Evolutionary conservation across 2,113 vertebrate species (phyloP), one percentile per base, ranked within the genome.

Genomic region (Onychostruthus taczanowskii): DNA sequence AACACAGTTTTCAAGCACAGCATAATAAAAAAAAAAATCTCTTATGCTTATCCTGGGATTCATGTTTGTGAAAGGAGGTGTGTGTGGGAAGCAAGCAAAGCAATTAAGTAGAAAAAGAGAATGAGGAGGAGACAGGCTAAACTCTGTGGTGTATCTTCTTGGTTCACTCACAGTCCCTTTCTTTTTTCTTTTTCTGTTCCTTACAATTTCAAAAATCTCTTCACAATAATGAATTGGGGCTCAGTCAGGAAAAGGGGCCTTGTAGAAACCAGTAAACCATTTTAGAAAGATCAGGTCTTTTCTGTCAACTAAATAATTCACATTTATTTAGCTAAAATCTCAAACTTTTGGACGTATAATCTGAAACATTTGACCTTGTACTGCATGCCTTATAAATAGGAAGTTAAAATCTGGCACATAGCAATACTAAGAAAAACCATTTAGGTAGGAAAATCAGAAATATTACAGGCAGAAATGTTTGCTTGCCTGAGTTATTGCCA

Each of bases 91-190:
- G 61, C 30, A 94, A 76, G 50, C 5, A 94, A 79, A 79, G n/a
- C 37, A 91, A 92, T 7, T 61, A 91, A 53, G 10, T 37, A 55
- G 35, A 46, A 47, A 78, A 75, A 21, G 6, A 91, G 49, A 85
- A 77, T 55, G 61, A 74, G 7, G 7, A 80, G 24, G 30, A 63
- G 19, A 19, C 0, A 3, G 15, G 9, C 0, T 73, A 63, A 82
- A 35, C 26, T 31, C 28, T 21, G 13, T 28, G 11, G 23, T n/a
- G 22, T 46, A 89, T 85, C 35, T 19, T 67, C 56, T 77, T 1
- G 0, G 10, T 55, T 13, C 7, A 10, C 3, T 50, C 20, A 26
- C 21, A 56, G 12, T 4, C 5, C 2, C 8, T 78, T 39, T 47
- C 5, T 44, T 59, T 73, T 39, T 46, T 39, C 5, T 73, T 82